Base-by-base conservation (phyloP, 2,797 vertebrate species). In the Myiotriccus ornatus region DNA sequence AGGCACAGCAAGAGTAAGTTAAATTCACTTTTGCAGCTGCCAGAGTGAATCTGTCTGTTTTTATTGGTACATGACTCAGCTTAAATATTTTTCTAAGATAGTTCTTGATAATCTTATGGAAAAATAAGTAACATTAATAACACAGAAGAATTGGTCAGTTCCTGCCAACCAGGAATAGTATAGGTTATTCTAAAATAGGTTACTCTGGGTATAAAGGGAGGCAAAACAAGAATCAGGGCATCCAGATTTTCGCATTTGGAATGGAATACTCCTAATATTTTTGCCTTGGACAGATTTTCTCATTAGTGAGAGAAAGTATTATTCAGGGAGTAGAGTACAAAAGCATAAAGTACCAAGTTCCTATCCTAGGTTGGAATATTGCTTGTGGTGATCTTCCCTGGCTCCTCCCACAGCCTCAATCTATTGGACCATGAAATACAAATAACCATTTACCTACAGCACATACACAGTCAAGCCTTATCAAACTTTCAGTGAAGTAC, bases 41-140 rank as follows among this genome's bases (percentile, higher is more conserved):
- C 86, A 88, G 73, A 84, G 44, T 91, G 55, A 79, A 94, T 94
- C 95, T 95, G 59, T 90, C 90, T 93, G 43, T 15, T 93, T 93
- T 95, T 96, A 95, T 46, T 95, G 77, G 80, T 89, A 76, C 67
- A 84, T 82, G 83, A 90, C 69, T 96, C 90, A 95, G 92, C 55
- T 67, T 93, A 89, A 90, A 90, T 92, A 95, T 89, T 95, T 95
- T 95, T 87, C 63, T 77, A 76, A 94, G 79, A 75, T 35, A 84
- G 35, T 55, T 90, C 63, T 94, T 95, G 52, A 86, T 93, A 86
- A 82, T 84, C 76, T 63, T 82, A 56, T 65, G 0, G 32, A 73
- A 55, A 93, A 68, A 75, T 59, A 65, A 88, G 37, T 78, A 87
- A 77, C 25, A 82, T 79, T 60, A 91, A 47, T 65, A 90, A 75